phyloP scores from a whole-genome alignment of 2,888 invertebrate species.

The Deilephila porcellus region DNA sequence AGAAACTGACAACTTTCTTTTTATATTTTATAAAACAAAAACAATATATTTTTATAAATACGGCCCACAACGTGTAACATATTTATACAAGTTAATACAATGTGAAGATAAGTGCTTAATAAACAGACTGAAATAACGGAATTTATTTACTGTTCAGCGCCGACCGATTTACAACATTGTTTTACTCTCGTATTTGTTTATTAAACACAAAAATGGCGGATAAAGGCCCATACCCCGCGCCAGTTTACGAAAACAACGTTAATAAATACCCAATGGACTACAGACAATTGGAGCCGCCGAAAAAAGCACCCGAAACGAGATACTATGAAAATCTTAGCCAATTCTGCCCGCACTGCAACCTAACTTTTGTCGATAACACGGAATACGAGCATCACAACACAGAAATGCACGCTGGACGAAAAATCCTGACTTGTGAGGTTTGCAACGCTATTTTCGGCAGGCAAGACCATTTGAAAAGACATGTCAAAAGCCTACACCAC shows the following conservation, averaged over 20 bases:
- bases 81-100: background rate
- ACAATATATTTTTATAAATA: constrained; percentile 3
- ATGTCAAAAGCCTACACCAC: constrained; percentile 56
- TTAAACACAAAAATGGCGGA: constrained; percentile 14
- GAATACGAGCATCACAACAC: constrained; percentile 59
- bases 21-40: constrained; percentile 1
- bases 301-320: background rate
- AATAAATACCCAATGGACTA: background rate
- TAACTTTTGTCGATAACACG: constrained; percentile 47
- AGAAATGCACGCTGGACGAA: constrained; percentile 52
- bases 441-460: constrained; percentile 57
- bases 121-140: background rate
- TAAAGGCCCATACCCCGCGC: background rate
- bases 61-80: background rate
- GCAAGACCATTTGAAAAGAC: constrained; percentile 63
- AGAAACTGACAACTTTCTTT: constrained; percentile 13
- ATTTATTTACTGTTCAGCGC: background rate
- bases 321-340: background rate
- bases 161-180: background rate
- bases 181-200: background rate
- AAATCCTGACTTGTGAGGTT: constrained; percentile 47
- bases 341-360: constrained; percentile 53
- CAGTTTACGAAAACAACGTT: background rate
- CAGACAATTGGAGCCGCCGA: background rate
- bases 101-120: background rate